Conservation (phyloP, 2,888 invertebrate species). For the Sussaba pulchella region DNA sequence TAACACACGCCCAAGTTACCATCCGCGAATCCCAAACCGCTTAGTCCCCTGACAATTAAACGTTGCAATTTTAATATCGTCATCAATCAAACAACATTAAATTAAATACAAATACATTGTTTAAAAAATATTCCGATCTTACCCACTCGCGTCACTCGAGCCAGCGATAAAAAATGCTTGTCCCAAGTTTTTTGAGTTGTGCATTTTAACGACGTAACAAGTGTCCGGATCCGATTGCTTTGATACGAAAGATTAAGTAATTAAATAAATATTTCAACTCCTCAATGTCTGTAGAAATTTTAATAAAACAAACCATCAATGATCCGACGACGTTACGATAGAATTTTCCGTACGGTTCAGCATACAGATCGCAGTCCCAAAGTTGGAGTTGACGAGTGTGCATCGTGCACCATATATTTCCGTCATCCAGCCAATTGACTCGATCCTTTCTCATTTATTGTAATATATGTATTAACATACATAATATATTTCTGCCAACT, state of each 20-base stretch:
- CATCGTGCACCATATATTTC: conserved; percentile 88
- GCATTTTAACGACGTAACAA: conserved; percentile 88
- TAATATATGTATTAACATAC: no score
- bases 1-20: conserved; percentile 86
- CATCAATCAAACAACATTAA: no score
- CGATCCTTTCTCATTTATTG: no score
- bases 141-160: conserved; percentile 87
- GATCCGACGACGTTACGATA: conserved; percentile 87
- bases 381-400: conserved; percentile 90
- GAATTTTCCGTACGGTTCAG: conserved; percentile 87
- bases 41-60: conserved; percentile 75
- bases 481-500: no score
- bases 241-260: not conserved
- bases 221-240: conserved; percentile 87
- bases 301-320: conserved; percentile 85
- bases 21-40: conserved; percentile 84
- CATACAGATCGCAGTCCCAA: conserved; percentile 89
- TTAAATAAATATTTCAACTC: no score
- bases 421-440: conserved; percentile 84
- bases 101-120: not conserved
- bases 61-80: no score
- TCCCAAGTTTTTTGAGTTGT: conserved; percentile 84
- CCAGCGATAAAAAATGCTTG: conserved; percentile 88
- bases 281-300: no score
- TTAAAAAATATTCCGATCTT: conserved; percentile 65